Conservation (phyloP, 1,140 invertebrate genomes). For the Drosophila orena region DNA sequence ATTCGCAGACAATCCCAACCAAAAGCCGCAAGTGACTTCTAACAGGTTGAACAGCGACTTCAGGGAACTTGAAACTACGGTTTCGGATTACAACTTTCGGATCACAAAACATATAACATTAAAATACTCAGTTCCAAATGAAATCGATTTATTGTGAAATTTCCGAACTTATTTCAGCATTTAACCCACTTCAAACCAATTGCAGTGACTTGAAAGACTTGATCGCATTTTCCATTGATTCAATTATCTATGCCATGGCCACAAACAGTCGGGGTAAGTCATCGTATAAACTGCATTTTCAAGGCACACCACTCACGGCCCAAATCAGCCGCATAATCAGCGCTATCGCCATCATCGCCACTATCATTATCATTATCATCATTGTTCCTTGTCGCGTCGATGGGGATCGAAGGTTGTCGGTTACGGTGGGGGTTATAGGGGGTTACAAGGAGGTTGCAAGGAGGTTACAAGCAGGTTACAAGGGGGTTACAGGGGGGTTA, state of each 20-base stretch:
- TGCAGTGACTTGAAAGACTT: no score
- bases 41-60: slow-evolving; percentile 25
- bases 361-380: slow-evolving; percentile 8
- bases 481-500: not conserved
- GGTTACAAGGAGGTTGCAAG: not conserved
- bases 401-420: slow-evolving; percentile 14
- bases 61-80: not conserved
- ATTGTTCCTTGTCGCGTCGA: slow-evolving; percentile 11
- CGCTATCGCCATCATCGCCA: slow-evolving; percentile 21
- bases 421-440: not conserved
- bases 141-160: not conserved
- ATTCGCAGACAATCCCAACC: slow-evolving; percentile 61
- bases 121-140: not conserved
- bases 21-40: slow-evolving; percentile 46
- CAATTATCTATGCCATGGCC: not conserved
- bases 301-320: not conserved
- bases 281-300: slow-evolving; percentile 4
- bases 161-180: not conserved
- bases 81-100: not conserved
- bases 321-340: slow-evolving; percentile 24
- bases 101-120: not conserved
- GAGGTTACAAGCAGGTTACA: not conserved
- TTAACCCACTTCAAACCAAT: not conserved
- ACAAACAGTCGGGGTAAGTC: slow-evolving; percentile 5
- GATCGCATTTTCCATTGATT: not conserved